Percentiles rank a stretch among this genome's conserved stretches.
phyloP scores from a whole-genome alignment of 2,797 vertebrate genomes.

The Siniperca obscura region DNA sequence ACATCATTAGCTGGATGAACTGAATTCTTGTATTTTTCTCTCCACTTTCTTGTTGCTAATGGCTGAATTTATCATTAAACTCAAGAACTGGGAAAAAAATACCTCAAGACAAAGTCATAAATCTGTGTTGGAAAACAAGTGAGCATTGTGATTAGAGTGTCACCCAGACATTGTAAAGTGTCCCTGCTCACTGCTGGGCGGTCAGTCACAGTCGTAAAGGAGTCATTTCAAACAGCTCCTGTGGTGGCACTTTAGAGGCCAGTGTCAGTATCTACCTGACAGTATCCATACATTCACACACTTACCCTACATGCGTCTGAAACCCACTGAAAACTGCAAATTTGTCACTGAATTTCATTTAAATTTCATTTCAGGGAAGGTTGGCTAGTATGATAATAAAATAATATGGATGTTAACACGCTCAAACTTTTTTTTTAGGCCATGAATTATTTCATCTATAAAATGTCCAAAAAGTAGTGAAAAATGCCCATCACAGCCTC shows the following conservation, averaged over 20 bases:
- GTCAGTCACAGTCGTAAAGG: slow-evolving; percentile 15
- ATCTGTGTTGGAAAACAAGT: slow-evolving; percentile 33
- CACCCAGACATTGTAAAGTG: slow-evolving; percentile 43
- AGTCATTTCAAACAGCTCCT: slow-evolving; percentile 27
- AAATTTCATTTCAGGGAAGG: not conserved
- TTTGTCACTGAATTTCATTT: not conserved
- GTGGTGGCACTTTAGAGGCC: not conserved
- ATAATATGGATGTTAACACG: not conserved
- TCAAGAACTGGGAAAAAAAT: not conserved
- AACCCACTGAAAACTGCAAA: not conserved
- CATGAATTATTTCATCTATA: not conserved
- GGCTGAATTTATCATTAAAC: slow-evolving; percentile 34
- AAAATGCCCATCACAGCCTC: not conserved
- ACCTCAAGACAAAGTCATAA: slow-evolving; percentile 21
- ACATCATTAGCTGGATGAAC: slow-evolving; percentile 40
- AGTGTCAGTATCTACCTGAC: not conserved
- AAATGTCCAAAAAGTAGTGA: not conserved
- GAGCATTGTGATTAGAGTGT: slow-evolving; percentile 19
- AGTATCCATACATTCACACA: not conserved
- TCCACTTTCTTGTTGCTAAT: slow-evolving; percentile 21
- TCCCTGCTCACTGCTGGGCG: slow-evolving; percentile 37
- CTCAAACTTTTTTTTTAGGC: too few species aligned
- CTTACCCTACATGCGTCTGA: not conserved
- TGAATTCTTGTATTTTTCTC: slow-evolving; percentile 4
- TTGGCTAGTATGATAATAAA: not conserved